Base-by-base conservation (phyloP, 2,113 vertebrate genomes). In the Gallinago media region DNA sequence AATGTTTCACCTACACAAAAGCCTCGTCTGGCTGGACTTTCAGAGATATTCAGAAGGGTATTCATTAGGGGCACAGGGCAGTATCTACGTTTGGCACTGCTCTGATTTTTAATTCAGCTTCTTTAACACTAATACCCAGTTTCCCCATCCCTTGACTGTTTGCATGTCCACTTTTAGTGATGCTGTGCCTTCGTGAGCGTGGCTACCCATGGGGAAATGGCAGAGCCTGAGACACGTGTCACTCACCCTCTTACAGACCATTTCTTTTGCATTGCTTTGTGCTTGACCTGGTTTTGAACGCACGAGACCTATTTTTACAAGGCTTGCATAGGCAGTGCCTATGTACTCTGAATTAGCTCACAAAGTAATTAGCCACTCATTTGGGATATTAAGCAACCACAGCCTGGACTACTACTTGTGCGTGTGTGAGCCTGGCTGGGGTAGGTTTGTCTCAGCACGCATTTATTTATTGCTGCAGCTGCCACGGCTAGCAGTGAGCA, bases 341-440 rank as follows among this genome's bases (percentile, higher is more conserved):
- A 34, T 19, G 61, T 67, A 70, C 32, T 52, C 31, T 34, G 75
- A 94, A 95, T 84, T 74, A 92, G 50, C 73, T 95, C 75, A 75
- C 86, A 79, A 86, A 92, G 44, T 75, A 91, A 94, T 97, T 96
- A 96, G 82, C 47, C 65, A 71, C 42, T 83, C 47, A 61, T 92
- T 93, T 80, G 82, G 47, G 52, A 52, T 75, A 49, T 95, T 86
- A 92, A 88, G 71, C 85, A 96, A 95, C 59, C 78, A n/a, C 54
- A 95, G 52, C 63, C 55, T 55, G 47, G 42, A 15, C 82, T 88
- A 59, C 55, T 80, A 34, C 70, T 90, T 67, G 59, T 88, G 65
- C n/a, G 0, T 88, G 85, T 66, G 75, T 47, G 47, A 92, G 72
- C 88, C 47, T 91, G 79, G 85, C 55, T 84, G 85, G 56, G 29